Evolutionary conservation across 2,888 invertebrate genomes (phyloP).

Genomic region (Leptopilina myrica): DNA sequence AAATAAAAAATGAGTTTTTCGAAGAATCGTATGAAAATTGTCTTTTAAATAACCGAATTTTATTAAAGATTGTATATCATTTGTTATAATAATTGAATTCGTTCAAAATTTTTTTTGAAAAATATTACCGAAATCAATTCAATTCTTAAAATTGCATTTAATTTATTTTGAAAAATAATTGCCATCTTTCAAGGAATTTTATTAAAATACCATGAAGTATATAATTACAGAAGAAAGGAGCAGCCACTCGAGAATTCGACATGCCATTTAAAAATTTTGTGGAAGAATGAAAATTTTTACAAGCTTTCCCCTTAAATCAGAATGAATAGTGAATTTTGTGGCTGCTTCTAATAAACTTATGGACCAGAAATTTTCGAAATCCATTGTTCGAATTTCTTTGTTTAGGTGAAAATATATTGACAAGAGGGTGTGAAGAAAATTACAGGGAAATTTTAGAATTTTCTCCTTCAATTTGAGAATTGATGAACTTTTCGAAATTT

Average conservation of each 20-base stretch:
- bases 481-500: no score
- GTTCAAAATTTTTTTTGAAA: no score
- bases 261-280: constrained; percentile 9
- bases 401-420: constrained; percentile 51
- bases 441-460: neutral
- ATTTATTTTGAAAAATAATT: constrained; percentile 5
- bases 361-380: constrained; percentile 44
- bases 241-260: constrained; percentile 18
- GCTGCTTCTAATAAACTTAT: constrained; percentile 40
- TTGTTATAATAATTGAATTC: no score
- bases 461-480: no score
- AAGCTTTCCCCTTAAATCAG: constrained; percentile 14
- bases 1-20: no score
- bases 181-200: neutral
- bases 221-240: constrained; percentile 24
- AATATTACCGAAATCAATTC: no score
- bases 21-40: no score
- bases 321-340: neutral
- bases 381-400: constrained; percentile 47
- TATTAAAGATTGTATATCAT: no score
- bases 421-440: neutral
- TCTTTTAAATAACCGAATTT: no score
- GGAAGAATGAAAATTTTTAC: neutral
- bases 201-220: neutral
- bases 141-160: no score